Base-by-base conservation (phyloP, 2,888 invertebrate genomes). In the Cheilosia grossa region DNA sequence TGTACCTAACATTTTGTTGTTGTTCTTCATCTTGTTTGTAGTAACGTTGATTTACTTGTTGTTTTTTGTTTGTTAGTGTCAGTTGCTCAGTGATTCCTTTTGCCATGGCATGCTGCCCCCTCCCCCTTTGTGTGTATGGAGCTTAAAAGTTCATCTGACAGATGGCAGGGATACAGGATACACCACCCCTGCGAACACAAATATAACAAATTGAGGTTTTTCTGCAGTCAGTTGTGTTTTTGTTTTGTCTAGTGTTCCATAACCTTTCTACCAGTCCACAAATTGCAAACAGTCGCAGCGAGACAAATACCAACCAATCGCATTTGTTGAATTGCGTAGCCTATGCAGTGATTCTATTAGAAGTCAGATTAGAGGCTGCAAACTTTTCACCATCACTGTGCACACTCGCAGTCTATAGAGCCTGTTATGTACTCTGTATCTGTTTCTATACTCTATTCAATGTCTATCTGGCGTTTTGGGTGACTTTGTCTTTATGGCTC, bases 401-500 rank as follows among this genome's bases (percentile, higher is more conserved):
- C 64, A 56, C 15, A 19, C 37, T 13, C 13, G 37, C 15, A 19
- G 30, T 30, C 30, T n/a, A 21, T 30, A 30, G 30, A 9, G 30
- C 9, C 30, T 30, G 30, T 27, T 27, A 27, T 27, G 27, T 27
- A 6, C 27, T 7, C 27, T 27, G 27, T 27, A 27, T 27, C 27
- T 27, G 6, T 27, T 27, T 6, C 27, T 27, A 5, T 27, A 19
- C 56, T 17, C 19, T 40, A 40, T 13, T 15, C 17, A 10, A 17
- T 44, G 37, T 58, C 49, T 64, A 37, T 74, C 74, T 56, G 40
- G 30, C 40, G 61, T 58, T 37, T 64, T 51, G 70, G 49, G 56
- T 81, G 85, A 72, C 77, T 85, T 72, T 81, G 77, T 81, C 85
- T 69, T 77, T 81, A 85, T 81, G 81, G 85, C 85, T 85, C 85